Percentiles rank a stretch among this genome's conserved stretches.
phyloP scores from a whole-genome alignment of 2,797 vertebrate genomes.

The Syngnathus acus region DNA sequence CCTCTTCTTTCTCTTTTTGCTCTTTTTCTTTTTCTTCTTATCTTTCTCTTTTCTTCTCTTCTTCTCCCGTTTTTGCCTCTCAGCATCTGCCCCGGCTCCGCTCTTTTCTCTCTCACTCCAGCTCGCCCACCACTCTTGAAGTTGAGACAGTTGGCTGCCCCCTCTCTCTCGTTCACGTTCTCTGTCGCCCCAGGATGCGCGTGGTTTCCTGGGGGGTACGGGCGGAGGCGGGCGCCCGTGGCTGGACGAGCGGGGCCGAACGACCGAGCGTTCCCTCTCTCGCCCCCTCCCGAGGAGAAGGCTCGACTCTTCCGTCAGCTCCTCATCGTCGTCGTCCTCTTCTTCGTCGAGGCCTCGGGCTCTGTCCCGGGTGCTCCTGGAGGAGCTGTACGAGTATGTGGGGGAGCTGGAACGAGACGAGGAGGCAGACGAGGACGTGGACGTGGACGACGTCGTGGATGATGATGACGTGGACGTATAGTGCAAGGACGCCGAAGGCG shows the following conservation, averaged over 20 bases:
- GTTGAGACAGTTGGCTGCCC: constrained; percentile 73
- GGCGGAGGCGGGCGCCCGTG: constrained; percentile 73
- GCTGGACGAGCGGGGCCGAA: constrained; percentile 69
- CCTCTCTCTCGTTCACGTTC: constrained; percentile 75
- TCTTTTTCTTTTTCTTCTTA: constrained; percentile 74
- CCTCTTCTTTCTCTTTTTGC: constrained; percentile 69
- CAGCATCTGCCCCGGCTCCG: constrained; percentile 53
- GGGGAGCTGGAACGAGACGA: constrained; percentile 72
- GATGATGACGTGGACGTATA: constrained; percentile 70
- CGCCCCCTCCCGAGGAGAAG: constrained; percentile 71
- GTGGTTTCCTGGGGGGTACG: constrained; percentile 74
- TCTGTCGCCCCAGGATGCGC: constrained; percentile 76
- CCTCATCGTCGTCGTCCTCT: constrained; percentile 73
- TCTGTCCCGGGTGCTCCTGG: constrained; percentile 68
- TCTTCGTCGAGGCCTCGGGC: constrained; percentile 67
- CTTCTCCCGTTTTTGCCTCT: constrained; percentile 67
- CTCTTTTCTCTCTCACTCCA: constrained; percentile 72
- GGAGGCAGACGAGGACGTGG: constrained; percentile 66
- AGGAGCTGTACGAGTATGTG: constrained; percentile 71
- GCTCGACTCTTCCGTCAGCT: constrained; percentile 76
- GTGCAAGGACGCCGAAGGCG: constrained; percentile 72
- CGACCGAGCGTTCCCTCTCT: constrained; percentile 67
- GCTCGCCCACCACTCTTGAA: constrained; percentile 77
- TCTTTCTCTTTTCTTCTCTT: constrained; percentile 74
- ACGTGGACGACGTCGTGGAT: constrained; percentile 67